Base-by-base conservation (phyloP, 2,888 invertebrate genomes). In the Eulithis testata region DNA sequence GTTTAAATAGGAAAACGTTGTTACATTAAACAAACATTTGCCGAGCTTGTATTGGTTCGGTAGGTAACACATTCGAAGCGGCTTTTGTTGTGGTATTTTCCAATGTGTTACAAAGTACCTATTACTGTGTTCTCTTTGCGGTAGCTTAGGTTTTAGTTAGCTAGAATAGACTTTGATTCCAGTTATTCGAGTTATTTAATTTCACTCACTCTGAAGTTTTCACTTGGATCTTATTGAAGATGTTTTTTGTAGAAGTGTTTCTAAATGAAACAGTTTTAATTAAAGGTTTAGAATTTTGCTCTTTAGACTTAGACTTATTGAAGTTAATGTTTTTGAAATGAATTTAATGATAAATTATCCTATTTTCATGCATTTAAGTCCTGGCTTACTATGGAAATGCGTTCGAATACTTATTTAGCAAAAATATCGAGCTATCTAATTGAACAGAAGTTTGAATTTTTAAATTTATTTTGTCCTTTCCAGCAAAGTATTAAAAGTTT, bases 401-500 rank as follows among this genome's bases (percentile, higher is more conserved):
- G 9, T 49, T 49, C 21, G 0, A 21, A 49, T 9, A 14, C 40
- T 12, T 14, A 21, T 36, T 47, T 44, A 44, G 5, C n/a, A 56
- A 45, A 47, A 63, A 1, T 36, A 31, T 4, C 31, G 6, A 57
- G 52, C 14, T 36, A 47, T 50, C n/a, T 59, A 63, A 66, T 66
- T 66, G 66, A 67, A 63, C 58, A 53, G 43, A 66, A 66, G 58
- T 66, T 69, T 66, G 47, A 79, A 81, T 75, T 81, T 83, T 79
- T 76, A 78, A 81, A 80, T 81, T 80, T 75, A 77, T 79, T 84
- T 77, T 73, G 76, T 77, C 73, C 75, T 74, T 76, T 65, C 72
- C 72, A 68, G 68, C 74, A 70, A 77, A 81, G 77, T 80, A 81
- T 79, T 79, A 77, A 78, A 85, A 85, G 79, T 83, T 86, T 70